phyloP scores from a whole-genome alignment of 1,140 invertebrate species.

The Archegozetes longisetosus region DNA sequence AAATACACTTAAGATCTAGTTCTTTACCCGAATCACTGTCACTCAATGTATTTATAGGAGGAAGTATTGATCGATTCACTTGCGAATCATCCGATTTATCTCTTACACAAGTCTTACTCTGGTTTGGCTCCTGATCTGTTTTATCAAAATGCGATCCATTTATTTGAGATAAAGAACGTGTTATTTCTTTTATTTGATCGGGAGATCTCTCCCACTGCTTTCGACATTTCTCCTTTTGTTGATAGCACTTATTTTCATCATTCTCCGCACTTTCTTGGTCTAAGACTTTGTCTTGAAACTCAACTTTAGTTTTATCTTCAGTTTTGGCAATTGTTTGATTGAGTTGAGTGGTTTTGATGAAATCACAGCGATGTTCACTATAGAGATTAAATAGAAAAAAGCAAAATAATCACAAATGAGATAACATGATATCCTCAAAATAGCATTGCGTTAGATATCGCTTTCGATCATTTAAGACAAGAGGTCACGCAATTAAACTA shows the following conservation, averaged over 20 bases:
- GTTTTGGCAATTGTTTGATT: not conserved
- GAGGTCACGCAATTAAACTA: too few relatives aligned
- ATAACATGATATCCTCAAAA: too few relatives aligned
- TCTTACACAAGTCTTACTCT: not conserved
- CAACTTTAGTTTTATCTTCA: not conserved
- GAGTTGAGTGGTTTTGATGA: not conserved
- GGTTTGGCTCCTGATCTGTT: not conserved
- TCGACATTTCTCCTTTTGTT: not conserved
- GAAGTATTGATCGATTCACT: not conserved
- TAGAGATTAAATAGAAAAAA: too few relatives aligned
- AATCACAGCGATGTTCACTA: not conserved
- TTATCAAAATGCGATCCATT: not conserved
- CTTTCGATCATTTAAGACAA: too few relatives aligned
- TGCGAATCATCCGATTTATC: not conserved
- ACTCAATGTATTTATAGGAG: not conserved
- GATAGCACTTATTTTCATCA: not conserved
- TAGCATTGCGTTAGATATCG: too few relatives aligned
- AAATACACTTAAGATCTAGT: conserved; percentile 6
- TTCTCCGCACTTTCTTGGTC: not conserved
- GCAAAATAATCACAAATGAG: too few relatives aligned
- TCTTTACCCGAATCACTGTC: conserved; percentile 2
- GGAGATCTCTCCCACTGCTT: conserved; percentile 10
- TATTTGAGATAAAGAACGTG: conserved; percentile 8
- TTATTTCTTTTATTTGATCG: conserved; percentile 9
- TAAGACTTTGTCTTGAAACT: not conserved